Conservation (phyloP, 2,113 vertebrate genomes). For the Jaculus jaculus region DNA sequence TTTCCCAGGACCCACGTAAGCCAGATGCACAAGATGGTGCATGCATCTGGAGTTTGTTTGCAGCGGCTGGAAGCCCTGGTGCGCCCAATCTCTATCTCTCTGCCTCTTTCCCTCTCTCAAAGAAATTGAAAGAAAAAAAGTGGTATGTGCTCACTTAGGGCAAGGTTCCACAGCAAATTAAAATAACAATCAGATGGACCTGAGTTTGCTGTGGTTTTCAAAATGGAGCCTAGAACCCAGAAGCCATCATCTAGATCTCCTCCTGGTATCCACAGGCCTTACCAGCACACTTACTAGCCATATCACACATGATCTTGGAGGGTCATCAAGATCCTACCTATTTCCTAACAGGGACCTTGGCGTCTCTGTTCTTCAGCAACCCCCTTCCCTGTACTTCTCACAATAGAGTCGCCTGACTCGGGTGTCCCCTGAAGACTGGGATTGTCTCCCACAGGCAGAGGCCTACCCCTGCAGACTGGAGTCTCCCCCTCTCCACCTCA, state of each 20-base stretch:
- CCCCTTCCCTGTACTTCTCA: neutral
- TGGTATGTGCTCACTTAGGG: neutral
- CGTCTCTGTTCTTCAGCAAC: neutral
- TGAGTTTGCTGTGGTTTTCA: neutral
- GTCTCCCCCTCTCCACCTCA: neutral
- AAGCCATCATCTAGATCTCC: fast-evolving
- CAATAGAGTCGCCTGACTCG: too few species aligned
- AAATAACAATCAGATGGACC: neutral
- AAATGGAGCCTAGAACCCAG: neutral
- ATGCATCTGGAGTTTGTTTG: too few species aligned
- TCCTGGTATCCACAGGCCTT: fast-evolving
- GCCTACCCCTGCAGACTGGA: too few species aligned
- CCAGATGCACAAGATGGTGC: too few species aligned
- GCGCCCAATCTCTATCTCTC: too few species aligned
- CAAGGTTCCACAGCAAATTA: neutral
- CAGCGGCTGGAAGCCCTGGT: too few species aligned
- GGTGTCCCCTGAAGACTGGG: neutral
- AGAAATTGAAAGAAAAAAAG: too few species aligned
- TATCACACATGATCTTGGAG: neutral
- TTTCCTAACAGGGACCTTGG: too few species aligned
- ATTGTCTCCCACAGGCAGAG: neutral
- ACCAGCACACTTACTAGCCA: fast-evolving
- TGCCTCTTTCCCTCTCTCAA: too few species aligned
- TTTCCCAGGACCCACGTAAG: too few species aligned
- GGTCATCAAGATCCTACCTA: too few species aligned